phyloP scores from a whole-genome alignment of 2,113 vertebrate species.

The Malurus elegans region DNA sequence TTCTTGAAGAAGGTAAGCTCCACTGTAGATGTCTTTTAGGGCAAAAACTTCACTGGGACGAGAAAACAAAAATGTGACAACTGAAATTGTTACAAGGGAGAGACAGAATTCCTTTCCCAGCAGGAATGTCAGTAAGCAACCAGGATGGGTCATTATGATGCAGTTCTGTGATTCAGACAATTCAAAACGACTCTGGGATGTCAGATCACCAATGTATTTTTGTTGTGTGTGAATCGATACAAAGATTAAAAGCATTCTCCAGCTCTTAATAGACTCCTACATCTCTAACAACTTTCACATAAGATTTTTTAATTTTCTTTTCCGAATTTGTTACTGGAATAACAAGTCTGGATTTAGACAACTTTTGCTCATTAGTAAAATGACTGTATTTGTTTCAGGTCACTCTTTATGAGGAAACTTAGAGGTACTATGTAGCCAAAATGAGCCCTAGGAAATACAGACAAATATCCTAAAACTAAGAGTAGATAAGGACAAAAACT shows the following conservation, averaged over 20 bases:
- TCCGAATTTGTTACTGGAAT: not conserved
- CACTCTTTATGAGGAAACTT: not conserved
- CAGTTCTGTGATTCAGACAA: slow-evolving; percentile 31
- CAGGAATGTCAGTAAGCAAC: not conserved
- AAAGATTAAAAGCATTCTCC: not conserved
- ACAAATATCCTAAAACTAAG: not conserved
- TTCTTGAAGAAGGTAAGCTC: not conserved
- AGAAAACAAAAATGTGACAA: not conserved
- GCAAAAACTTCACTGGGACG: not conserved
- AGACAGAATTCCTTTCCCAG: not conserved
- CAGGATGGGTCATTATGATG: slow-evolving; percentile 33
- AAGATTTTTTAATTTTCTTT: not conserved
- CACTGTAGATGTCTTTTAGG: not conserved
- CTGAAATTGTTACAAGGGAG: not conserved
- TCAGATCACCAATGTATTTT: not conserved
- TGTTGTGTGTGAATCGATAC: not conserved
- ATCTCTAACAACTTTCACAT: not conserved
- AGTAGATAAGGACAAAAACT: not conserved
- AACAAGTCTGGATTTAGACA: not conserved
- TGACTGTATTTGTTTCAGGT: not conserved
- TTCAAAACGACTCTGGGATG: slow-evolving; percentile 5
- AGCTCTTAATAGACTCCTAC: not conserved
- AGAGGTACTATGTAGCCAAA: not conserved
- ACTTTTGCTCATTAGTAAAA: not conserved
- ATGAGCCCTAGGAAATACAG: not conserved